Base-by-base conservation (phyloP, 2,888 invertebrate species). In the Melieria picta region DNA sequence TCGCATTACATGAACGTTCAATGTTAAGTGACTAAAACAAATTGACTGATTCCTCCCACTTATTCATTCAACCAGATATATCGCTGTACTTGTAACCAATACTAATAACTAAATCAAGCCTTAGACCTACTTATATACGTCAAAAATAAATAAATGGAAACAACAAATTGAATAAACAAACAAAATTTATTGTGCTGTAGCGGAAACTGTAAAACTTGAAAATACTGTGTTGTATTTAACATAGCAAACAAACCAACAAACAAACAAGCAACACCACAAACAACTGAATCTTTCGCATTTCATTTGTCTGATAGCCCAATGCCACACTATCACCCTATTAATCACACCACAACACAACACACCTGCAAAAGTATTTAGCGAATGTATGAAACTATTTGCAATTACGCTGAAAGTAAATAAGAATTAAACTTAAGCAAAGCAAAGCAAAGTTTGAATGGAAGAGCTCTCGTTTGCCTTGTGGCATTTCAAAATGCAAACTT, bases 1-100 rank as follows among this genome's bases (percentile, higher is more conserved):
- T 30, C 30, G 30, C 30, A 30, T 30, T 30, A 30, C 30, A 30
- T 2, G 30, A 30, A 30, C 30, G 30, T 30, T 30, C 30, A 30
- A 30, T 30, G 30, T 30, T 30, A 30, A 30, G 30, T 30, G 30
- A 30, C 30, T 30, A 42, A 66, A 30, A 45, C 30, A 60, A 52
- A 60, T 52, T 60, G 67, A 67, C 67, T 67, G 67, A 67, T 61
- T 67, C 60, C 67, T 67, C 67, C 52, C 67, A 67, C 61, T 67
- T 67, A 67, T 52, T 60, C 52, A 52, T 50, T 60, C 43, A 60
- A 50, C 46, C 13, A 67, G 50, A 52, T 5, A 52, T 45, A 30
- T 30, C 3, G 30, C 30, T 30, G 30, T 30, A 64, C 13, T 13
- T 55, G 45, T 47, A 55, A 30, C 10, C 63, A 63, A 65, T 65